Conservation (phyloP, 2,888 invertebrate species). For the Pyralis farinalis region DNA sequence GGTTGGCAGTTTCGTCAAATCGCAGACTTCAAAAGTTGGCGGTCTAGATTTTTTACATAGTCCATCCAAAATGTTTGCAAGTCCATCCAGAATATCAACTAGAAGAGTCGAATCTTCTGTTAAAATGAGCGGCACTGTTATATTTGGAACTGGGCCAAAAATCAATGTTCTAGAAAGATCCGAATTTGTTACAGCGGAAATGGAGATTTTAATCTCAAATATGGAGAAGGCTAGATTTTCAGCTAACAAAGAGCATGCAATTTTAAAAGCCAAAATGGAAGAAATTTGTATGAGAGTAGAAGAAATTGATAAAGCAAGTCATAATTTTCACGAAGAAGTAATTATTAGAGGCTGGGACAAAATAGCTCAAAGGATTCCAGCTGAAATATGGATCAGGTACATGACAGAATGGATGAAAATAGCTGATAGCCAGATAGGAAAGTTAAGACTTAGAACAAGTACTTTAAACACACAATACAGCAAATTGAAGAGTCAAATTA, state of each 20-base stretch:
- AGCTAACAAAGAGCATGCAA: constrained; percentile 53
- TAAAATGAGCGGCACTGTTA: constrained; percentile 48
- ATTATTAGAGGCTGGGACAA: constrained; percentile 76
- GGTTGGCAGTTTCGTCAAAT: constrained; percentile 44
- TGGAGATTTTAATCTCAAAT: constrained; percentile 58
- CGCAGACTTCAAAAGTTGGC: constrained; percentile 44
- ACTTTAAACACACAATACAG: constrained; percentile 76
- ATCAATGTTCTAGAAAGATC: constrained; percentile 76
- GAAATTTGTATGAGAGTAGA: constrained; percentile 74
- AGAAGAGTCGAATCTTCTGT: constrained; percentile 56
- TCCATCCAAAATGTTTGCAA: constrained; percentile 43
- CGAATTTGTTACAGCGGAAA: constrained; percentile 71
- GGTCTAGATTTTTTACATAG: constrained; percentile 39
- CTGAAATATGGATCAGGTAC: constrained; percentile 81
- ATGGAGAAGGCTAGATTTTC: constrained; percentile 44
- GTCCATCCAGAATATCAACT: constrained; percentile 44
- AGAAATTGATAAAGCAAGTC: constrained; percentile 70
- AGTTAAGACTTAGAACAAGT: constrained; percentile 78
- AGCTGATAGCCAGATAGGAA: constrained; percentile 77
- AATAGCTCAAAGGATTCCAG: constrained; percentile 82
- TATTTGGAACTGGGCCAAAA: constrained; percentile 54
- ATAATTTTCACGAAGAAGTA: constrained; percentile 74
- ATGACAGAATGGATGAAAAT: constrained; percentile 83
- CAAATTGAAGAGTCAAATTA: constrained; percentile 76
- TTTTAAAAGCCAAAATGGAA: constrained; percentile 76